phyloP scores from a whole-genome alignment of 1,140 invertebrate genomes.

The fruit fly (Drosophila melanogaster) region Release_6_plus_ISO1_MT NC_004354.4:22787001-22787500 shows the following conservation, averaged over 20 bases:
- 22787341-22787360: too few relatives aligned
- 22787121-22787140: slow-evolving; percentile 16
- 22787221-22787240: not conserved
- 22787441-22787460: slow-evolving; percentile 2
- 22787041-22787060: slow-evolving; percentile 2
- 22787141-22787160: slow-evolving; percentile 19
- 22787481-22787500: slow-evolving; percentile 13
- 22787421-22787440: slow-evolving; percentile 11
- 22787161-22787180: not conserved
- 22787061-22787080: slow-evolving; percentile 34
- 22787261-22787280: too few relatives aligned
- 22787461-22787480: slow-evolving; percentile 9
- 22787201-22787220: not conserved
- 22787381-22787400: not conserved
- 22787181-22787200: slow-evolving; percentile 1
- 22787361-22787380: too few relatives aligned
- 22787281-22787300: too few relatives aligned
- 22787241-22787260: too few relatives aligned
- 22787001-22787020: slow-evolving; percentile 45
- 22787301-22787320: too few relatives aligned
- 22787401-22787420: not conserved
- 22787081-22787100: slow-evolving; percentile 44
- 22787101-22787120: slow-evolving; percentile 39
- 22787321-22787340: too few relatives aligned
- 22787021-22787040: slow-evolving; percentile 34